Conservation (phyloP, 2,113 vertebrate genomes). For the Anolis sagrei region DNA sequence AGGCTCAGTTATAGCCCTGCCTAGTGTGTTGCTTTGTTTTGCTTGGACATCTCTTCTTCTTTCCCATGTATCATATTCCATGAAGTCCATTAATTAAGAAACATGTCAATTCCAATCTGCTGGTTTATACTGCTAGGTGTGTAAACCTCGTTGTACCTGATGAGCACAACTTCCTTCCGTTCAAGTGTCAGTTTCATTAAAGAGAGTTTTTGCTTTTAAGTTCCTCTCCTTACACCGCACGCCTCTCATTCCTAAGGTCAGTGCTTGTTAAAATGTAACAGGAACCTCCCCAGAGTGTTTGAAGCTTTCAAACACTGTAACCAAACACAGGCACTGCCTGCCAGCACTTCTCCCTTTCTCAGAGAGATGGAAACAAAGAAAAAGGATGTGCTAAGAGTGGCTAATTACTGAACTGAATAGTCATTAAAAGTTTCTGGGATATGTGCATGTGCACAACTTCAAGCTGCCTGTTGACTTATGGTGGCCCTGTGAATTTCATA, state of each 20-base stretch:
- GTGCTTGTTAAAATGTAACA: constrained; percentile 21
- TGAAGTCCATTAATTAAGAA: constrained; percentile 38
- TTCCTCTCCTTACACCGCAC: neutral
- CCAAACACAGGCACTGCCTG: constrained; percentile 15
- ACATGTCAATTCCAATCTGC: neutral
- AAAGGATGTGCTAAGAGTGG: constrained; percentile 12
- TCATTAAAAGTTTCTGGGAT: neutral
- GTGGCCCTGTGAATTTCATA: no score
- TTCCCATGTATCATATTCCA: constrained; percentile 42
- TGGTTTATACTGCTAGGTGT: constrained; percentile 4
- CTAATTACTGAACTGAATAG: constrained; percentile 14
- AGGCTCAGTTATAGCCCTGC: constrained; percentile 22
- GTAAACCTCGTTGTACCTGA: neutral
- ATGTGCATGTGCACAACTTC: no score
- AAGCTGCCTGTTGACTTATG: no score
- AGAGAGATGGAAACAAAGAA: constrained; percentile 26
- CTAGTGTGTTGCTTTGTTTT: constrained; percentile 44
- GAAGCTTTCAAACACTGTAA: constrained; percentile 6
- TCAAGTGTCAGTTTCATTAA: constrained; percentile 16
- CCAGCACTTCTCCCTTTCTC: constrained; percentile 20
- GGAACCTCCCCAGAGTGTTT: neutral
- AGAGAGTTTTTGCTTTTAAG: neutral
- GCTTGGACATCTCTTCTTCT: constrained; percentile 22
- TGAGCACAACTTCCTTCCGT: neutral
- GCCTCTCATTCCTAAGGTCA: neutral